Conservation (phyloP, 2,113 vertebrate genomes). For the Rhabdornis inornatus region DNA sequence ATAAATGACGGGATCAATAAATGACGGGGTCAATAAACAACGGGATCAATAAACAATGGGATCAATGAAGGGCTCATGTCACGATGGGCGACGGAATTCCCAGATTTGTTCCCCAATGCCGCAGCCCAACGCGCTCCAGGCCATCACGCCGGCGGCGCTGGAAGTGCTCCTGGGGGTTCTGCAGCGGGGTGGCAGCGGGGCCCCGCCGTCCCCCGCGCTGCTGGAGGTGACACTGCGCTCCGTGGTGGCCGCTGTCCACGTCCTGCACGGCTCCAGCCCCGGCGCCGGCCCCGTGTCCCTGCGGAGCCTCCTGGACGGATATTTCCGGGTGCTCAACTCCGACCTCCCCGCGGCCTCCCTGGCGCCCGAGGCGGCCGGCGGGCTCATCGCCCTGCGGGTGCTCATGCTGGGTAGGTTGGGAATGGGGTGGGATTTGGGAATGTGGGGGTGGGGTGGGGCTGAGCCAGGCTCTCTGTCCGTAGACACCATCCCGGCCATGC, state of each 20-base stretch:
- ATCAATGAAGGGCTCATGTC: accelerated
- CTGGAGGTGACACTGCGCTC: constrained; percentile 73
- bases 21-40: too few species aligned
- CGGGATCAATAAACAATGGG: accelerated
- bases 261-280: constrained; percentile 84
- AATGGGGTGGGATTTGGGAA: accelerated
- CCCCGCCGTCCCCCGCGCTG: constrained; percentile 41
- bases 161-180: constrained; percentile 84
- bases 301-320: constrained; percentile 82
- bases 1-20: too few species aligned
- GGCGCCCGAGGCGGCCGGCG: constrained; percentile 12
- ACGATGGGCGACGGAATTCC: accelerated
- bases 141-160: constrained; percentile 76
- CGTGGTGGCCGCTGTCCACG: constrained; percentile 84
- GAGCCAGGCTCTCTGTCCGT: neutral
- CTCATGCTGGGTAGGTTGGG: constrained; percentile 87
- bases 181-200: constrained; percentile 64
- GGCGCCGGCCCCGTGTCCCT: constrained; percentile 81
- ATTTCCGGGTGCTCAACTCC: constrained; percentile 89
- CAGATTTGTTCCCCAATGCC: accelerated
- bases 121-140: constrained; percentile 87
- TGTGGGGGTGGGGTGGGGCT: neutral
- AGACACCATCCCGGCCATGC: constrained; percentile 92
- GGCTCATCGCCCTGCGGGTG: constrained; percentile 79
- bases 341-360: constrained; percentile 67